Percentiles rank a stretch among this genome's conserved stretches.
Conservation (phyloP, 2,113 vertebrate genomes). For the Anthoscopus minutus region DNA sequence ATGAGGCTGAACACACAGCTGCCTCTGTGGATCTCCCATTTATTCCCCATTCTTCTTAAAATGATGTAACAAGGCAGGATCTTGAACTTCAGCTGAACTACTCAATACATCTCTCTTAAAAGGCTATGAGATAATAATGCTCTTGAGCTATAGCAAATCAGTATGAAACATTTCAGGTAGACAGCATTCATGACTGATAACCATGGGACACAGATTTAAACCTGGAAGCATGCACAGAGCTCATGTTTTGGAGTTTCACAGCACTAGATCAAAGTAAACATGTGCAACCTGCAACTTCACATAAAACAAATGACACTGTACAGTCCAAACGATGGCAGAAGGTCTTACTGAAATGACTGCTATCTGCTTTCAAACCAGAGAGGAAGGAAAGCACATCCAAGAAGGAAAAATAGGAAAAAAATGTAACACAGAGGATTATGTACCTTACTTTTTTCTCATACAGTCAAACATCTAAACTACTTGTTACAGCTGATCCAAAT, state of each 20-base stretch:
- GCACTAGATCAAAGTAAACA: background rate
- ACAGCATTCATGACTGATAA: background rate
- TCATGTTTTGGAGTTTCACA: background rate
- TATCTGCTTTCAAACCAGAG: background rate
- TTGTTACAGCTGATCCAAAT: background rate
- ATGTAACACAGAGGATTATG: background rate
- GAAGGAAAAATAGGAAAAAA: background rate
- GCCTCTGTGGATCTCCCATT: background rate
- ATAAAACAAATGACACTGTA: background rate
- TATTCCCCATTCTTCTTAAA: background rate
- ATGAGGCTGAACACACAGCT: background rate
- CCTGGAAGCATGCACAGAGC: fast-evolving
- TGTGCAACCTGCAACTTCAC: background rate
- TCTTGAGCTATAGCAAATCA: background rate
- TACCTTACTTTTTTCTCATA: background rate
- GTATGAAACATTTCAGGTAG: background rate
- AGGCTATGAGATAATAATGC: background rate
- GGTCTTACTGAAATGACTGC: background rate
- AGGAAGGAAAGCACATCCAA: background rate
- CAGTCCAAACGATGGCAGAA: background rate
- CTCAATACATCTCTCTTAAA: background rate
- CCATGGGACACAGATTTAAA: background rate
- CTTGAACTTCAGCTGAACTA: background rate
- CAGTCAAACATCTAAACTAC: background rate
- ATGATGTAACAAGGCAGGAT: background rate